phyloP scores from a whole-genome alignment of 2,888 invertebrate genomes.

The Hoplodrina ambigua region DNA sequence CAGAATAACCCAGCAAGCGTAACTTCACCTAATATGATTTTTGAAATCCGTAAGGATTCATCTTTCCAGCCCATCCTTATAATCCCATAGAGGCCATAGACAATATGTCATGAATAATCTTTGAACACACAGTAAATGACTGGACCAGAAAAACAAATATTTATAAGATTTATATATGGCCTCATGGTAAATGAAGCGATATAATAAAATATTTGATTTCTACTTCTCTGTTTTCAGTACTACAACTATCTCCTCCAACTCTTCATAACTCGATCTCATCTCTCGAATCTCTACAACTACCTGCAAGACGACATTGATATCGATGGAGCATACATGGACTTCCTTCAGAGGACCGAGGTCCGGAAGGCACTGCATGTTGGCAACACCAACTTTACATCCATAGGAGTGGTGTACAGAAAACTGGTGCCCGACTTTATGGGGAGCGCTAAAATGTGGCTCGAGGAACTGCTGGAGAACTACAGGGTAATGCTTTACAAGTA shows the following conservation, averaged over 20 bases:
- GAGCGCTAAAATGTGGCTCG: slow-evolving; percentile 90
- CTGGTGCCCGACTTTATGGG: slow-evolving; percentile 89
- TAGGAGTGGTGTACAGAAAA: slow-evolving; percentile 87
- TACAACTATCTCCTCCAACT: slow-evolving; percentile 86
- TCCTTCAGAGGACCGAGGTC: slow-evolving; percentile 83
- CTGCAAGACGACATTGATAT: slow-evolving; percentile 81
- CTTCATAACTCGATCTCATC: slow-evolving; percentile 83
- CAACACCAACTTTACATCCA: slow-evolving; percentile 86
- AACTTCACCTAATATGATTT: too few species aligned
- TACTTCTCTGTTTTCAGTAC: slow-evolving; percentile 78
- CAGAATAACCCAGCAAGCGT: too few species aligned
- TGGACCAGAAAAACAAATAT: too few species aligned
- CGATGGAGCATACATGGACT: slow-evolving; percentile 83
- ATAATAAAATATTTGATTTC: background rate
- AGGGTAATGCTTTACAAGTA: slow-evolving; percentile 91
- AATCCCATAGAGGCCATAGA: too few species aligned
- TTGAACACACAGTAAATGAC: too few species aligned
- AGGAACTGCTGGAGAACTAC: slow-evolving; percentile 89
- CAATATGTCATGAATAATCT: too few species aligned
- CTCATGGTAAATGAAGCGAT: background rate
- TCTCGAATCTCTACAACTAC: slow-evolving; percentile 88
- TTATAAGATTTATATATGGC: background rate
- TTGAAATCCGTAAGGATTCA: too few species aligned
- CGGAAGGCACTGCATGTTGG: slow-evolving; percentile 89
- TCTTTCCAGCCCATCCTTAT: too few species aligned